Evolutionary conservation across 2,113 vertebrate genomes (phyloP), one percentile per base, ranked within the genome.

Genomic region (Chaenogobius annularis): DNA sequence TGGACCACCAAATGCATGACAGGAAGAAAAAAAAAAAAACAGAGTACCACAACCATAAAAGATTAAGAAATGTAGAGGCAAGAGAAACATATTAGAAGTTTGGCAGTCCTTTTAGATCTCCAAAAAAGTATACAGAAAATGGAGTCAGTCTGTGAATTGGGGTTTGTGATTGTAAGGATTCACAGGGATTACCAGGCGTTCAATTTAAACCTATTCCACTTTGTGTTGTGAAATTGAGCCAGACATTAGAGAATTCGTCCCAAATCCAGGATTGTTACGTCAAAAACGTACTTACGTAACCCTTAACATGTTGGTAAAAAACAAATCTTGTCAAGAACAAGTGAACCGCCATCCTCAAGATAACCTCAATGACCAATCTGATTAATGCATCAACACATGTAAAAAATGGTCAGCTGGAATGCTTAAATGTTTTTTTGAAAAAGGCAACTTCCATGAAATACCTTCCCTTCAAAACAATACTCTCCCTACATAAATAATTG

Each of bases 141-240:
- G 83, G 84, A 89, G 65, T 70, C 58, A 69, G 68, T 47, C 55
- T 10, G 67, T 75, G 67, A 68, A 82, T 47, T 85, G 79, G 64
- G 80, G 78, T 81, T 85, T 77, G 81, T 47, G 79, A 86, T 80
- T 81, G 74, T n/a, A 83, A 56, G 69, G 66, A 85, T 81, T 84
- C 63, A 69, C 55, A 71, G 73, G 69, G 73, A 82, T 76, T 81
- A 89, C 74, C 77, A 80, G 63, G 67, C 54, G 12, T 70, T 77
- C 23, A 65, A 71, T 26, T 64, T 73, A 59, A 77, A 83, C 63
- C 73, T 68, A 58, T 74, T 78, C 77, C 74, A 85, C 74, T 72
- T 79, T 77, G 79, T 73, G 66, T 70, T 83, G 73, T 77, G 71
- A 83, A 89, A 83, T 44, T 1, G 13, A 77, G 55, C 83, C 47